Evolutionary conservation across 2,888 invertebrate genomes (phyloP), one percentile per base, ranked within the genome.

Genomic region (Diarsia mendica): DNA sequence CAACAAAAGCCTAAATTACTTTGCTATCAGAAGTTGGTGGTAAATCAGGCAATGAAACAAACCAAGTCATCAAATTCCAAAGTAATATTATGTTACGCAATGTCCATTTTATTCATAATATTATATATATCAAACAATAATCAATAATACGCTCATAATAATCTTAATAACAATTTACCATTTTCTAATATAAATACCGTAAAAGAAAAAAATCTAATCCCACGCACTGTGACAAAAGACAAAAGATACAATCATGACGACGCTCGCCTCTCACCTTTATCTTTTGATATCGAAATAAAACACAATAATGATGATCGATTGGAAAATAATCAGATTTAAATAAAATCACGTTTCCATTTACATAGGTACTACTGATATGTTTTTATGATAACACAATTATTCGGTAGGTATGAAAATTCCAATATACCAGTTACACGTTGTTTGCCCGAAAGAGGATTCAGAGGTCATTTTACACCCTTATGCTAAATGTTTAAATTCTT

Each of bases 251-350:
- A 28, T 28, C 15, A n/a, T 23, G 13, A 18, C 6, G 18, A 39
- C 6, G 48, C 13, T 15, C 9, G 10, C 49, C 65, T 64, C 20
- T 63, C 0, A 23, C 39, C 13, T 28, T 67, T 44, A 67, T 77
- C 80, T 23, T 53, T 46, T 46, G 20, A 51, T 64, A 74, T 64
- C 49, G 49, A 46, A 33, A 18, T 46, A 67, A 28, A 39, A n/a
- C 15, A 76, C n/a, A 77, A 67, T 80, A 82, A 80, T 67, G 67
- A 77, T 82, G 80, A 83, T 83, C 67, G 83, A 80, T 83, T 48
- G 61, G 39, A 48, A 53, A 23, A n/a, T 67, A 78, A 66, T 67
- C 53, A 48, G 3, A 39, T 48, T 72, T 20, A 58, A 71, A 67
- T 39, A 23, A 80, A 80, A 80, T 83, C 83, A 64, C 75, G 68